phyloP scores from a whole-genome alignment of 2,113 vertebrate genomes.

The Myocastor coypus region DNA sequence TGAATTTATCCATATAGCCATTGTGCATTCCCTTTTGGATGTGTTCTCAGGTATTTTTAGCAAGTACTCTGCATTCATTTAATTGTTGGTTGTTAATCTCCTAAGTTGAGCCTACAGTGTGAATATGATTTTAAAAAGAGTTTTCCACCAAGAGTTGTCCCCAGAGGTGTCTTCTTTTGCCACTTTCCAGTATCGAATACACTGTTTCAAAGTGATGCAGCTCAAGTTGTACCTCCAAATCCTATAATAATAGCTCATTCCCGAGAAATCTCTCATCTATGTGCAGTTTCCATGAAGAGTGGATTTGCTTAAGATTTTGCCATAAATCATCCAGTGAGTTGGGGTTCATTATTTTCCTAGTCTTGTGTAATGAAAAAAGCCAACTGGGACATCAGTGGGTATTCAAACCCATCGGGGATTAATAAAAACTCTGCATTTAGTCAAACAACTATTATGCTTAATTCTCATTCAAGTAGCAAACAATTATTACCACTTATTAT shows the following conservation, averaged over 20 bases:
- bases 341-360: constrained; percentile 10
- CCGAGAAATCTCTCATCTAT: not conserved
- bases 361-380: not conserved
- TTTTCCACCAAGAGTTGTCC: not conserved
- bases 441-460: not conserved
- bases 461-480: not conserved
- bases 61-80: not conserved
- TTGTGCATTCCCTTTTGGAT: not conserved
- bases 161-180: not conserved
- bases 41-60: not conserved
- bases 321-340: not conserved
- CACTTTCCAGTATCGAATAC: not conserved
- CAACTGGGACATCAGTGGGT: not conserved
- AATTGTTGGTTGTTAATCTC: not conserved
- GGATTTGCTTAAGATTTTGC: not conserved
- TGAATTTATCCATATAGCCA: not conserved
- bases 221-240: not conserved
- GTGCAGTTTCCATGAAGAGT: not conserved
- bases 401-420: not conserved
- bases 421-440: not conserved
- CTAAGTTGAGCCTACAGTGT: not conserved
- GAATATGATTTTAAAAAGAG: not conserved
- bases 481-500: not conserved
- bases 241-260: not conserved
- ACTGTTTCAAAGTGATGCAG: not conserved